phyloP scores from a whole-genome alignment of 2,797 vertebrate genomes.

The Acridotheres tristis region DNA sequence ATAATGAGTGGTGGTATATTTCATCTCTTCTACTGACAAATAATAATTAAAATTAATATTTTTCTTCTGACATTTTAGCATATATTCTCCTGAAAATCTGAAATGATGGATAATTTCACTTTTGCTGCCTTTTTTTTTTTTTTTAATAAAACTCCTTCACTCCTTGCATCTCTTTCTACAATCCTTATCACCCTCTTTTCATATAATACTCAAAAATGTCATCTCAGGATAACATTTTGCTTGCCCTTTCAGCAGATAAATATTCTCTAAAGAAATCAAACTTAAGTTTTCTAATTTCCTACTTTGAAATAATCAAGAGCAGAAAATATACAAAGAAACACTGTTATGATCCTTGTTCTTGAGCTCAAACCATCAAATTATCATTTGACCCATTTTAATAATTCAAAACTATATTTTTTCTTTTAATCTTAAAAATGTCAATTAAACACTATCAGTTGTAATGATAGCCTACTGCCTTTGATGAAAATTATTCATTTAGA shows the following conservation, averaged over 20 bases:
- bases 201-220: constrained; percentile 55
- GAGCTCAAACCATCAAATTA: constrained; percentile 3
- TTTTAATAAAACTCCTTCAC: background rate
- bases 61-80: constrained; percentile 18
- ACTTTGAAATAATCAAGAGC: background rate
- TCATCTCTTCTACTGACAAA: background rate
- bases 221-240: constrained; percentile 42
- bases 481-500: background rate
- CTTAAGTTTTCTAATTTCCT: constrained; percentile 26
- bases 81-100: background rate
- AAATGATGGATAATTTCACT: background rate
- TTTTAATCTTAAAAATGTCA: constrained; percentile 44
- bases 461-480: background rate
- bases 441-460: constrained; percentile 16
- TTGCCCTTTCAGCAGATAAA: constrained; percentile 49
- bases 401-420: background rate
- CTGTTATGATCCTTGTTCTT: background rate
- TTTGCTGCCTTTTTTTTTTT: background rate
- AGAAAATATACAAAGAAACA: constrained; percentile 34
- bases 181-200: constrained; percentile 1
- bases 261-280: constrained; percentile 19
- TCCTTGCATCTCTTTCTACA: constrained; percentile 18
- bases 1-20: background rate
- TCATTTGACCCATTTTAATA: constrained; percentile 28
- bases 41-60: background rate